phyloP scores from a whole-genome alignment of 2,797 vertebrate species.

The Helostoma temminkii region DNA sequence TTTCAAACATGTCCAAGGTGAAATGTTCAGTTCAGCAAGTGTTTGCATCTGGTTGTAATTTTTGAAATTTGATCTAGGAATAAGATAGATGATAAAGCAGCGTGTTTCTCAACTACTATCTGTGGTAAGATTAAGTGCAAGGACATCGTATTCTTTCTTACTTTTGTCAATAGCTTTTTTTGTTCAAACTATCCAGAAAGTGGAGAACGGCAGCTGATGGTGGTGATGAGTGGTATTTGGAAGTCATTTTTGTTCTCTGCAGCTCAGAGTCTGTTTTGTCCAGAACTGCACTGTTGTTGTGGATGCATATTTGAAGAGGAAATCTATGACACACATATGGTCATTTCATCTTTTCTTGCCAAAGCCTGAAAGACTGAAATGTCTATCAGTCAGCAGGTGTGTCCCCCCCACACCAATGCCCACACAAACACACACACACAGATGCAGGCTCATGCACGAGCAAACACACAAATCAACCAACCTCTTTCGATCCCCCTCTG shows the following conservation, averaged over 20 bases:
- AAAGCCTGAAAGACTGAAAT: slow-evolving; percentile 64
- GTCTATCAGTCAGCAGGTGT: slow-evolving; percentile 71
- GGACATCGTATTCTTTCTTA: no score
- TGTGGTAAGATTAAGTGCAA: no score
- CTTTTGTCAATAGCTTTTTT: slow-evolving; percentile 5
- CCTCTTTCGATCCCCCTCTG: slow-evolving; percentile 64
- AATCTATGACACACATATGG: slow-evolving; percentile 76
- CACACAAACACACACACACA: slow-evolving; percentile 18
- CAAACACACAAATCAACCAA: slow-evolving; percentile 58
- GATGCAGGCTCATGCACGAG: slow-evolving; percentile 35
- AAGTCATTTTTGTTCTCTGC: slow-evolving; percentile 26
- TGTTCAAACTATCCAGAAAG: slow-evolving; percentile 8
- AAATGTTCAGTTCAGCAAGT: not conserved
- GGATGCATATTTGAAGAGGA: slow-evolving; percentile 60
- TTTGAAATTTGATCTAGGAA: no score
- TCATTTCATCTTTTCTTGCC: slow-evolving; percentile 71
- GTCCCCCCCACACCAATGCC: not conserved
- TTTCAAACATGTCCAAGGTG: not conserved
- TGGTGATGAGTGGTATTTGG: slow-evolving; percentile 56
- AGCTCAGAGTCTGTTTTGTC: slow-evolving; percentile 42
- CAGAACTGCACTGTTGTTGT: slow-evolving; percentile 25
- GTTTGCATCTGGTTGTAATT: no score
- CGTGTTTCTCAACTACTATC: not conserved
- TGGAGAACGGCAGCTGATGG: slow-evolving; percentile 39
- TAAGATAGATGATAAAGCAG: not conserved